These are phyloP conservation scores for Manacus vitellinus DNA, from an alignment of 2,113 vertebrate genomes.

Conservation along the genomic window DNA sequence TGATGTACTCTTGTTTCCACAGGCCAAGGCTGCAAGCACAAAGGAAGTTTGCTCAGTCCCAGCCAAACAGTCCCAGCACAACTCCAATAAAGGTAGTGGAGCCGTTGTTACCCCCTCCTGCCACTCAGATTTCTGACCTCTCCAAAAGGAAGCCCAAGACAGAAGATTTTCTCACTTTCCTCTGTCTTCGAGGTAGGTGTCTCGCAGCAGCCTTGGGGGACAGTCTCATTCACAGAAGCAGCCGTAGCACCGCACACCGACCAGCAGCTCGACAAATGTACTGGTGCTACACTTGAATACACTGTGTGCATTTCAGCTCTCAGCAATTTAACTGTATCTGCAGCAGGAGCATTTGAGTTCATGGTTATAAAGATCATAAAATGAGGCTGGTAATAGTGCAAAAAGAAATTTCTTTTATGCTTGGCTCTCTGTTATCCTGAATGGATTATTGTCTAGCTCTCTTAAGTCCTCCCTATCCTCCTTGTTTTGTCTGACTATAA, in stretches of 20 bases:
- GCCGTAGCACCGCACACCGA: accelerated
- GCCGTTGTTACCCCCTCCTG: constrained; percentile 84
- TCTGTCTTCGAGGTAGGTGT: constrained; percentile 96
- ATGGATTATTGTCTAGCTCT: neutral
- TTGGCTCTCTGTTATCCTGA: constrained; percentile 1
- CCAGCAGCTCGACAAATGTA: neutral
- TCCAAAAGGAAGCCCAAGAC: constrained; percentile 98
- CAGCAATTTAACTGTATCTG: neutral
- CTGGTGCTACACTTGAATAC: neutral
- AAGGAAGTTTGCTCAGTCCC: constrained; percentile 99
- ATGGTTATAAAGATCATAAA: neutral
- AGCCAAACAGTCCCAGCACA: constrained; percentile 98
- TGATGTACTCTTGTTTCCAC: constrained; percentile 44
- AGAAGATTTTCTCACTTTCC: constrained; percentile 99
- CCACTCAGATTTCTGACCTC: constrained; percentile 94
- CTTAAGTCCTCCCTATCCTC: neutral
- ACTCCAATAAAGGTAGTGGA: constrained; percentile 97
- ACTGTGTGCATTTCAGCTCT: neutral
- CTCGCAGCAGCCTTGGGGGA: neutral
- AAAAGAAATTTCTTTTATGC: neutral
- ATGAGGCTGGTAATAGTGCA: neutral
- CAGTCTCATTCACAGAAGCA: neutral
- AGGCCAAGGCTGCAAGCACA: constrained; percentile 98
- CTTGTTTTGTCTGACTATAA: constrained; percentile 36
- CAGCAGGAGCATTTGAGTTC: neutral